phyloP scores from a whole-genome alignment of 2,888 invertebrate genomes.

The Stenchaetothrips biformis region DNA sequence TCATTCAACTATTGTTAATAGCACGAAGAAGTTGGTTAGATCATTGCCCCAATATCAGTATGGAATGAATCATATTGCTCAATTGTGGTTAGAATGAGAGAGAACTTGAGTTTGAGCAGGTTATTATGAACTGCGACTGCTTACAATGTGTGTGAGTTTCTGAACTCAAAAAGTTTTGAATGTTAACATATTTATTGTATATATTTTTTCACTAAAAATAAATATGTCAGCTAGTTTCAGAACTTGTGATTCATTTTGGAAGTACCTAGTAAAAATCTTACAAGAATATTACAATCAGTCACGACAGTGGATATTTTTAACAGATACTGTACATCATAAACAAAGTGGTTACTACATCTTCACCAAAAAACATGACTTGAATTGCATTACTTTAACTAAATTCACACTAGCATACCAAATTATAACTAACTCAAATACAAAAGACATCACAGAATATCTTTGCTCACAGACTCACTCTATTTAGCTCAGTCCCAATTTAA shows the following conservation, averaged over 20 bases:
- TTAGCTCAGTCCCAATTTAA: not conserved
- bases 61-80: conserved; percentile 12
- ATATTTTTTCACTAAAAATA: conserved; percentile 1
- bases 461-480: not conserved
- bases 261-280: too few species aligned
- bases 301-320: too few species aligned
- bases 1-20: not conserved
- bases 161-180: not conserved
- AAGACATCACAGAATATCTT: not conserved
- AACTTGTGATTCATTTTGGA: not conserved
- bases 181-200: conserved; percentile 7
- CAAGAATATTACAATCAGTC: too few species aligned
- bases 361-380: too few species aligned
- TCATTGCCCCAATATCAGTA: not conserved
- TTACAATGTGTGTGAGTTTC: not conserved
- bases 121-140: not conserved
- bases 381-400: too few species aligned
- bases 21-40: not conserved
- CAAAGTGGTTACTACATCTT: too few species aligned
- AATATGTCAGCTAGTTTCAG: not conserved
- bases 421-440: not conserved
- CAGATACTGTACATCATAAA: not conserved
- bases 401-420: not conserved
- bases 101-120: not conserved
- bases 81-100: not conserved